phyloP scores from a whole-genome alignment of 2,113 vertebrate genomes.

The Pteronura brasiliensis region DNA sequence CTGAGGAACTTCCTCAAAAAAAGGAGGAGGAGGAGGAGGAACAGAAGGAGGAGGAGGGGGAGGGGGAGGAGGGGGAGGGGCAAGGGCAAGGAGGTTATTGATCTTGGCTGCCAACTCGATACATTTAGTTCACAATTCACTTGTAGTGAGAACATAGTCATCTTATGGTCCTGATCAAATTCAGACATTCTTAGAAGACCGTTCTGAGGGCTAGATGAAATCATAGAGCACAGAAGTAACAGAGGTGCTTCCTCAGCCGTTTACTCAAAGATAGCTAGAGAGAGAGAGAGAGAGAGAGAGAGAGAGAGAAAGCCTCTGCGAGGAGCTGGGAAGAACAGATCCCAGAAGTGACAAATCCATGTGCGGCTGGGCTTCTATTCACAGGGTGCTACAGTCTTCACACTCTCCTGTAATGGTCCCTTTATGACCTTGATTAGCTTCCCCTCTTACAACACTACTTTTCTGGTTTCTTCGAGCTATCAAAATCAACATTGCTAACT shows the following conservation, averaged over 20 bases:
- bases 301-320: background rate
- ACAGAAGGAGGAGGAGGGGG: background rate
- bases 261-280: background rate
- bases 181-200: conserved; percentile 48
- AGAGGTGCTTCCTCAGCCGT: background rate
- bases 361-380: background rate
- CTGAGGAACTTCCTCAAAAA: background rate
- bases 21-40: background rate
- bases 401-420: background rate
- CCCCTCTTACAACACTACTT: background rate
- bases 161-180: conserved; percentile 40
- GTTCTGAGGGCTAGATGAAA: background rate
- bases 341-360: background rate
- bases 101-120: conserved; percentile 60
- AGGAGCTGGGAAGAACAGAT: background rate
- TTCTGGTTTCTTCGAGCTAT: background rate
- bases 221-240: background rate
- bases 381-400: background rate
- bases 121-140: conserved; percentile 70
- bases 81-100: background rate
- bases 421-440: background rate
- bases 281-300: background rate
- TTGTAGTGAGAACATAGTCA: conserved; percentile 63
- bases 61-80: too few relatives aligned
- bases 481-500: background rate